phyloP scores from a whole-genome alignment of 1,140 invertebrate genomes.

The Euwallacea similis region DNA sequence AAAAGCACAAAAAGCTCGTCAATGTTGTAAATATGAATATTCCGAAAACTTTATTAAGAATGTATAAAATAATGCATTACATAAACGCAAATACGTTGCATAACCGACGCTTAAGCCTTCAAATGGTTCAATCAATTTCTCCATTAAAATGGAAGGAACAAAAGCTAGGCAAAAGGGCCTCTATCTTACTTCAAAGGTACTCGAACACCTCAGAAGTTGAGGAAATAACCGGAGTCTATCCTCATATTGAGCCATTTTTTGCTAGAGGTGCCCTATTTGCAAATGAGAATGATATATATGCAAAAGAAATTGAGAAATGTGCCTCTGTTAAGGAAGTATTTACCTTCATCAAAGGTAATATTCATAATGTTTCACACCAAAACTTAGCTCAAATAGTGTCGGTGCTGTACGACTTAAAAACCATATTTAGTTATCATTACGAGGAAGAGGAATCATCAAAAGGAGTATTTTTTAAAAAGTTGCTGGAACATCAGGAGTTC shows the following conservation, averaged over 20 bases:
- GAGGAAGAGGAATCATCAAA: constrained; percentile 21
- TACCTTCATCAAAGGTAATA: constrained; percentile 41
- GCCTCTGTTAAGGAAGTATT: constrained; percentile 46
- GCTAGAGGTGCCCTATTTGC: constrained; percentile 39
- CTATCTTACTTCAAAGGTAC: too few species aligned
- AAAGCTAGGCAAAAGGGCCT: too few species aligned
- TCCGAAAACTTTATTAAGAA: too few species aligned
- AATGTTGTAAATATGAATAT: too few species aligned
- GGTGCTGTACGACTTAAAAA: constrained; percentile 47
- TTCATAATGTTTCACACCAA: constrained; percentile 32
- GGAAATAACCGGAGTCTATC: constrained; percentile 27
- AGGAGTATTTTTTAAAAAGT: constrained; percentile 37
- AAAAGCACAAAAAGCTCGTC: too few species aligned
- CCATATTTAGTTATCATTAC: constrained; percentile 42
- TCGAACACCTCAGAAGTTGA: constrained; percentile 10
- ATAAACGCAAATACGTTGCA: too few species aligned
- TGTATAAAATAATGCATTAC: too few species aligned
- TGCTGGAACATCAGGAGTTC: constrained; percentile 41
- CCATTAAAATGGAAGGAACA: too few species aligned
- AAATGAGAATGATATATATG: constrained; percentile 40
- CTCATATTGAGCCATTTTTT: constrained; percentile 23
- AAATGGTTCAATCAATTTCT: too few species aligned
- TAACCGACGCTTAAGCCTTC: too few species aligned
- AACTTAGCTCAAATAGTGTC: constrained; percentile 45
- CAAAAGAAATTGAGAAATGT: constrained; percentile 41